Evolutionary conservation across 2,888 invertebrate species (phyloP), one percentile per base, ranked within the genome.

Genomic region (Capitulum mitella): DNA sequence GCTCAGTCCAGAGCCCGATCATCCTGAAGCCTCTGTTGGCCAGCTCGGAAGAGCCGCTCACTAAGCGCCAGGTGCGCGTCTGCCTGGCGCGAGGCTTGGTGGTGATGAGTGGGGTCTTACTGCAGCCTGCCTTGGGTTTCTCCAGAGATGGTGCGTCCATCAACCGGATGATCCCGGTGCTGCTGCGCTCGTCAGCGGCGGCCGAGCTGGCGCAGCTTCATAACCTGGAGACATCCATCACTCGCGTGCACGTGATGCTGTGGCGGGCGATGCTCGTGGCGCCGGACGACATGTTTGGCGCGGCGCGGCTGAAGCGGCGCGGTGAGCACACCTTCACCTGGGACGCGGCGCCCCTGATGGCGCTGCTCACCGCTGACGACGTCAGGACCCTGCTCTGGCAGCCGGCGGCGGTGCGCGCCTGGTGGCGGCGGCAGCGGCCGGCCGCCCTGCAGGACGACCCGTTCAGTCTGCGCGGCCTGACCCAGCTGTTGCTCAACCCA

Each of bases 61-160:
- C 32, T 3, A 34, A 64, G 64, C 16, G 34, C 64, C 16, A 64
- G 64, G 34, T 64, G 16, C 64, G 64, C 64, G 32, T 34, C 81
- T 86, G 87, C 82, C 88, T 87, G 84, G 84, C 89, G 84, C 89
- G 89, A 86, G 88, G 88, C 81, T 86, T 85, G 79, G 51, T 81
- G 43, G 32, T 81, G 40, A n/a, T n/a, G n/a, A n/a, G n/a, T n/a
- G n/a, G n/a, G n/a, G n/a, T n/a, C n/a, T n/a, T n/a, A n/a, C n/a
- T n/a, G n/a, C n/a, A n/a, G n/a, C n/a, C n/a, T n/a, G n/a, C n/a
- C n/a, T n/a, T n/a, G n/a, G n/a, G n/a, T n/a, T n/a, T n/a, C n/a
- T n/a, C n/a, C n/a, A n/a, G n/a, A n/a, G n/a, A n/a, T n/a, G n/a
- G n/a, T n/a, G n/a, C n/a, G n/a, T n/a, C n/a, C n/a, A n/a, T 2